Evolutionary conservation across 2,888 invertebrate species (phyloP), one percentile per base, ranked within the genome.

Genomic region (Agonum fuliginosum): DNA sequence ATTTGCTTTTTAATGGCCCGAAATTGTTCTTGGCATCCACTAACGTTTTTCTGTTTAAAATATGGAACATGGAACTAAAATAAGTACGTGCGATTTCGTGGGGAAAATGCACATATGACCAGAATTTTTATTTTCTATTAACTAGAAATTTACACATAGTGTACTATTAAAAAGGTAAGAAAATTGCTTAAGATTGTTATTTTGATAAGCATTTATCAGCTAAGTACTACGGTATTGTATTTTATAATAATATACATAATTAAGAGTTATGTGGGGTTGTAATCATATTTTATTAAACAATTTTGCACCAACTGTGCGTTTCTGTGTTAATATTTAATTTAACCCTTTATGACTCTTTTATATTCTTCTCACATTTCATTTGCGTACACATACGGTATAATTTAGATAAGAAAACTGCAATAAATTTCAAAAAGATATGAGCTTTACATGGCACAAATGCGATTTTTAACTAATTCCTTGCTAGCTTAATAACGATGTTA

Each of bases 1-100:
- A 58, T 58, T 73, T 41, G 54, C 58, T 58, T 14, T 73, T 54
- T 22, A 58, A 58, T 54, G 22, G 27, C 10, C 17, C 14, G 22
- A 27, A 70, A 17, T 70, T 70, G 69, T 70, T 62, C 69, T 41
- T 41, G 8, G 12, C 43, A 2, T n/a, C 30, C 20, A 62, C 17
- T 12, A 58, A 20, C 24, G 24, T 24, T 24, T n/a, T 22, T 4
- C 22, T 22, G 22, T 8, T 54, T 54, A 54, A 54, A 54, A 22
- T 46, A 46, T 46, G 46, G 46, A 17, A 17, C 12, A n/a, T 37
- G 10, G 10, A 37, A 10, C 37, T 1, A 4, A 12, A 10, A 37
- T n/a, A 37, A 37, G 10, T 37, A 37, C 8, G 37, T n/a, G 37
- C n/a, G 37, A 37, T 37, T 37, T 37, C n/a, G n/a, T n/a, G n/a